These are phyloP conservation scores for Hemithea aestivaria DNA, from an alignment of 2,888 invertebrate species.

Conservation along the genomic window DNA sequence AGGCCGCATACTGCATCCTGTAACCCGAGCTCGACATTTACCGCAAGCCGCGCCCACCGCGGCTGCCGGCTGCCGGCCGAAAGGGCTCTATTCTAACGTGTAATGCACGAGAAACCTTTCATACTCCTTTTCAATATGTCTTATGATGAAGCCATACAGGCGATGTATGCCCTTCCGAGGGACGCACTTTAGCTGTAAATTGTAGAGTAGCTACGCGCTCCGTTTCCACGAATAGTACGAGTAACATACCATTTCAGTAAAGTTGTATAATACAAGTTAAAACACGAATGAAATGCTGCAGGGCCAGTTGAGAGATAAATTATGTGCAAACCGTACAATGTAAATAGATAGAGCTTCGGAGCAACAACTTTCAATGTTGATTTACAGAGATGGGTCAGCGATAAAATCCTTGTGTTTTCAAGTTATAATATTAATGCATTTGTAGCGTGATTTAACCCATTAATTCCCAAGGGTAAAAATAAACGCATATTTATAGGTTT, in stretches of 20 bases:
- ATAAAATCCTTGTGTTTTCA: conserved; percentile 2
- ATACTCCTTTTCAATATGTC: conserved; percentile 44
- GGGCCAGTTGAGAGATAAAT: conserved; percentile 14
- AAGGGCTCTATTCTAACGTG: conserved; percentile 18
- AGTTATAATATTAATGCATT: neutral
- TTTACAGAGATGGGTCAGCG: conserved; percentile 13
- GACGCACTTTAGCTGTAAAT: neutral
- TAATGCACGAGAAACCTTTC: conserved; percentile 62
- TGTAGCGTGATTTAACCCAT: too few relatives aligned
- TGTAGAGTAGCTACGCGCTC: too few relatives aligned
- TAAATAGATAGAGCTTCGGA: conserved; percentile 11
- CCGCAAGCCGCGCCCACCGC: conserved; percentile 27
- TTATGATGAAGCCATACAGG: conserved; percentile 59
- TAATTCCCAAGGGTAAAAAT: too few relatives aligned
- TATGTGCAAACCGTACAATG: conserved; percentile 19
- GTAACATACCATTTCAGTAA: too few relatives aligned
- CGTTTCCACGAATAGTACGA: too few relatives aligned
- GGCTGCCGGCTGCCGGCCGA: conserved; percentile 17
- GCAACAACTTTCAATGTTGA: conserved; percentile 8
- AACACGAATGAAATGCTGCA: conserved; percentile 7
- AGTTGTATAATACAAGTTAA: conserved; percentile 1
- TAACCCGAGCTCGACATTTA: conserved; percentile 39
- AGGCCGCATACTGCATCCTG: conserved; percentile 30
- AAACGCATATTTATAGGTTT: too few relatives aligned
- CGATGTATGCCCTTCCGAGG: conserved; percentile 9